phyloP scores from a whole-genome alignment of 2,797 vertebrate genomes.

The Myiotriccus ornatus region DNA sequence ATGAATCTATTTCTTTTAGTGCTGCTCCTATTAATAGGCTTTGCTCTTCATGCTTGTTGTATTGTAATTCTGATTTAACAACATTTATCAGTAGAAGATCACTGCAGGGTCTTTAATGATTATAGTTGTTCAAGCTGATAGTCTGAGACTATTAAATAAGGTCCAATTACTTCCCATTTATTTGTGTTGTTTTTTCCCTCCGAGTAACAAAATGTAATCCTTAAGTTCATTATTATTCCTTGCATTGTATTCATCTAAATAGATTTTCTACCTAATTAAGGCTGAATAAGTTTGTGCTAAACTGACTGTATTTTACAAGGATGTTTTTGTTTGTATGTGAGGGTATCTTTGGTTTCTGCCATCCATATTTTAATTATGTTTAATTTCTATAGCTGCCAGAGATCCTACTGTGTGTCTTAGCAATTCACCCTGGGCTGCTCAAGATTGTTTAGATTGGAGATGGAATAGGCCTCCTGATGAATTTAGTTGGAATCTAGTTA shows the following conservation, averaged over 20 bases:
- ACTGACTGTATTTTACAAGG: slow-evolving; percentile 41
- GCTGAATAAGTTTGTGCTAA: slow-evolving; percentile 27
- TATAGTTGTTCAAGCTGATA: slow-evolving; percentile 41
- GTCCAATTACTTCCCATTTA: slow-evolving; percentile 39
- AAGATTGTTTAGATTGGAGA: slow-evolving; percentile 17
- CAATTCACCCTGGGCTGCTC: slow-evolving; percentile 12
- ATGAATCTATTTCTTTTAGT: not conserved
- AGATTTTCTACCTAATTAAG: slow-evolving; percentile 68
- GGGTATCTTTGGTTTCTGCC: not conserved
- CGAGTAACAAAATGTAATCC: slow-evolving; percentile 39
- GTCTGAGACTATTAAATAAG: slow-evolving; percentile 41
- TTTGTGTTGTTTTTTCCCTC: slow-evolving; percentile 22
- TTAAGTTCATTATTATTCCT: slow-evolving; percentile 57
- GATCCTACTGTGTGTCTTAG: not conserved
- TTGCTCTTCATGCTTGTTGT: not conserved
- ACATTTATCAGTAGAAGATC: slow-evolving; percentile 43
- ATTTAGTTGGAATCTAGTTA: slow-evolving; percentile 34
- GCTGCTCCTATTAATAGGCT: not conserved
- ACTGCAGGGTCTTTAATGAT: slow-evolving; percentile 48
- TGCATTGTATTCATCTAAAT: slow-evolving; percentile 53
- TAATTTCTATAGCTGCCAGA: slow-evolving; percentile 41
- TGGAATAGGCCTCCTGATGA: slow-evolving; percentile 19
- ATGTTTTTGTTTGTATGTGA: slow-evolving; percentile 14
- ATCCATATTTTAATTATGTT: slow-evolving; percentile 49
- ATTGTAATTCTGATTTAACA: slow-evolving; percentile 45